phyloP scores from a whole-genome alignment of 2,888 invertebrate species.

The Seira musarum region DNA sequence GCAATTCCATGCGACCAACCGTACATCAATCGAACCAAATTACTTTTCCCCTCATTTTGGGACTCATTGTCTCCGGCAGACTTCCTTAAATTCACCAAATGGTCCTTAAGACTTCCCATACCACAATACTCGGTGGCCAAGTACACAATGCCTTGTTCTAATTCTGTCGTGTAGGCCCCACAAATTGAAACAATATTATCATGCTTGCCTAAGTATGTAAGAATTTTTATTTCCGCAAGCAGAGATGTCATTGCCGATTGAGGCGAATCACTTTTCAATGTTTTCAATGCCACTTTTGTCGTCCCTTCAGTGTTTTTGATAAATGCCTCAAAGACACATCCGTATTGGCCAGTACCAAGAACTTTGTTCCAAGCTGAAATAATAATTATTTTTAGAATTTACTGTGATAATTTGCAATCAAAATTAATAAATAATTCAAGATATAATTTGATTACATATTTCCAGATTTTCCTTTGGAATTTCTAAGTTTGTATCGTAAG shows the following conservation, averaged over 20 bases:
- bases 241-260: not conserved
- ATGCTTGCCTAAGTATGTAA: conserved; percentile 22
- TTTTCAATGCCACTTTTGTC: not conserved
- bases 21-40: not conserved
- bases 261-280: not conserved
- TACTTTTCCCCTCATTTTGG: not conserved
- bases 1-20: conserved; percentile 17
- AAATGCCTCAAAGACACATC: not conserved
- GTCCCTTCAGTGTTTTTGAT: not conserved
- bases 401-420: too few relatives aligned
- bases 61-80: too few relatives aligned
- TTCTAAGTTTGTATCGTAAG: too few relatives aligned
- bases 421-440: too few relatives aligned
- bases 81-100: not conserved
- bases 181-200: conserved; percentile 12
- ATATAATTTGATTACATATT: too few relatives aligned
- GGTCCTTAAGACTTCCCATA: not conserved
- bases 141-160: not conserved
- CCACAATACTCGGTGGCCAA: not conserved
- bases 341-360: not conserved
- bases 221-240: conserved; percentile 26
- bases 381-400: too few relatives aligned
- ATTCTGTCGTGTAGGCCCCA: conserved; percentile 36
- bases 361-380: not conserved
- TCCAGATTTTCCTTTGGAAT: too few relatives aligned